Base-by-base conservation (phyloP, 1,140 invertebrate species). In the Panagrolaimus sp. region DNA sequence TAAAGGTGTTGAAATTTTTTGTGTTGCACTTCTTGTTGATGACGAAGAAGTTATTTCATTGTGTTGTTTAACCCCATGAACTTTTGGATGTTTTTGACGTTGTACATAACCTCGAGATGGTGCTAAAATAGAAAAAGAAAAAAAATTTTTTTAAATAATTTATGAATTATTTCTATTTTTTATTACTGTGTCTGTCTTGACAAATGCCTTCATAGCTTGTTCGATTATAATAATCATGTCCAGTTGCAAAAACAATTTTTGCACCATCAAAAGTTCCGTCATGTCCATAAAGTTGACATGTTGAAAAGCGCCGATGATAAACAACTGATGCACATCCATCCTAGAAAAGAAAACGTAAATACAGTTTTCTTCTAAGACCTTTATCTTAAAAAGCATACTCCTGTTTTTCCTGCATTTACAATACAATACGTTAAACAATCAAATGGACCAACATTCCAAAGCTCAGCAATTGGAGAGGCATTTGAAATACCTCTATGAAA, bases 301-400 rank as follows among this genome's bases (percentile, higher is more conserved):
- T 76, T 5, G 69, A 75, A 43, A 76, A 76, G 42, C 72, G 63
- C 47, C 67, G 70, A 45, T 76, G 74, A 70, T 78, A 76, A 14
- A 76, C 74, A 25, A 76, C 68, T 1, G 69, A 63, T 13, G 62
- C 65, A 65, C 74, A 76, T 13, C 27, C 46, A 47, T 74, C 68
- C 71, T 72, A 46, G 69, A 74, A 31, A 38, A 38, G 7, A 38
- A 38, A 2, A 7, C 7, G 2, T 38, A 4, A 4, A 38, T 38
- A 4, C 31, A 7, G 2, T 38, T 38, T 38, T 38, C 31, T 38
- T 38, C 7, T 38, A 38, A 38, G 7, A 38, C 2, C 7, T 38
- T 38, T 38, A 7, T 38, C 31, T 38, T 38, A 38, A 4, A 4
- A 7, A 38, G 31, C 31, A 38, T 74, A 72, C 71, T 9, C 72